Evolutionary conservation across 2,113 vertebrate species (phyloP), one percentile per base, ranked within the genome.

Genomic region (Rhabdornis inornatus): DNA sequence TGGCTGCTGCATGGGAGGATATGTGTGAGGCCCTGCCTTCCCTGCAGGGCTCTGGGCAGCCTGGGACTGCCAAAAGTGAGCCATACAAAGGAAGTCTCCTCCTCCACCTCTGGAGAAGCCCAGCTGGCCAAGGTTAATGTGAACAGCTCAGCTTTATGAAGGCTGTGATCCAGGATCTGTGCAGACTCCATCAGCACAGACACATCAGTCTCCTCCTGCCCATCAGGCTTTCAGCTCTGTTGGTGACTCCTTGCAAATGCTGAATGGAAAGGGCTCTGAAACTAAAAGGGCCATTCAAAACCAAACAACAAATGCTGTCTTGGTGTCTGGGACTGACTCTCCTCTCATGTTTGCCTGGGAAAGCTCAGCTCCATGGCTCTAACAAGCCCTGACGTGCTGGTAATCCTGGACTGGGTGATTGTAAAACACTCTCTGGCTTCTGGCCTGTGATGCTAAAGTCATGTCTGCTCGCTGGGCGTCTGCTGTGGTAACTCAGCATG

Each of bases 361-460:
- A 83, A 80, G 56, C 68, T 81, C 6, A 15, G n/a, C 37, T 85
- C 53, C 45, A 44, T 70, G 25, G 35, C 74, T 89, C 57, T 78
- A 77, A 87, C 91, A 89, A 84, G 93, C 84, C 61, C 65, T 68
- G 77, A 89, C 89, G 68, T 0, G 61, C 84, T 80, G 82, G 40
- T 87, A 87, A 76, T 59, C 39, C 78, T 33, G 84, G 70, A 71
- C 81, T 61, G 59, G 49, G 35, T 55, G 82, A 69, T 14, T 57
- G 33, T 91, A 96, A 87, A 95, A 91, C 52, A 52, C 47, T 30
- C 71, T 47, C 87, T 94, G 83, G 89, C 64, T 95, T 92, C 69
- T 88, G 56, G 91, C 53, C 69, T 86, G 57, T 0, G 3, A 82
- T 63, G 49, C 56, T 91, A 59, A 82, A 82, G 65, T 84, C 27